Percentiles rank a stretch among this genome's conserved stretches.
Conservation (phyloP, 2,888 invertebrate genomes). For the Pycnomerus fuliginosus region DNA sequence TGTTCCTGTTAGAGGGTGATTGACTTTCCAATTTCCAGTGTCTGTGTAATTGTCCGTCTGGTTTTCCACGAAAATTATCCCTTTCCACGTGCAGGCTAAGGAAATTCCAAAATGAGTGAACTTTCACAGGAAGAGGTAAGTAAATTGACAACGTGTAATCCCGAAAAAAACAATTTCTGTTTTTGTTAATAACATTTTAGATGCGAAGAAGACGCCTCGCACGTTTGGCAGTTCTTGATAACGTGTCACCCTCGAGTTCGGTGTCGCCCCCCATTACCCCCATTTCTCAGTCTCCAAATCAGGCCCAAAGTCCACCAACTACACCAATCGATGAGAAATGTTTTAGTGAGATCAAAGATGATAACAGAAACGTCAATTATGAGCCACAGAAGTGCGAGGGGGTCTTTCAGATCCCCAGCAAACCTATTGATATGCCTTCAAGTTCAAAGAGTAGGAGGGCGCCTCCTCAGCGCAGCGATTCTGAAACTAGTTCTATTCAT, state of each 20-base stretch:
- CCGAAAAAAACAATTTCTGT: conserved; percentile 25
- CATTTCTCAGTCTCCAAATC: conserved; percentile 49
- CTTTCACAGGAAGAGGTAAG: conserved; percentile 87
- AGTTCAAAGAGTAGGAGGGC: conserved; percentile 42
- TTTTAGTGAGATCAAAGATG: conserved; percentile 39
- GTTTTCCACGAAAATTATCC: conserved; percentile 3
- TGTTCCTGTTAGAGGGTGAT: conserved; percentile 46
- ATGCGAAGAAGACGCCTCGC: conserved; percentile 76
- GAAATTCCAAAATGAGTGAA: conserved; percentile 67
- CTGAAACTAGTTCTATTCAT: conserved; percentile 53
- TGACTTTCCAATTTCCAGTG: conserved; percentile 47
- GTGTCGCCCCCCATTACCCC: conserved; percentile 56
- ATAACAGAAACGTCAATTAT: conserved; percentile 17
- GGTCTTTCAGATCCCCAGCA: conserved; percentile 49
- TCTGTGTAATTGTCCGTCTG: conserved; percentile 2
- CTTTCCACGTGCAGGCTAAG: neutral
- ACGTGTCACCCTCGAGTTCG: conserved; percentile 53
- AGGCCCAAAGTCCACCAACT: conserved; percentile 35
- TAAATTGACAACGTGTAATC: conserved; percentile 27
- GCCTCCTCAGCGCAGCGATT: conserved; percentile 51
- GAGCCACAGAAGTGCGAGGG: conserved; percentile 25
- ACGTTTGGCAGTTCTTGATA: conserved; percentile 65
- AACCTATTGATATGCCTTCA: conserved; percentile 47
- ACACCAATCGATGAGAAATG: conserved; percentile 34
- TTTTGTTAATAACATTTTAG: too few relatives aligned